Base-by-base conservation (phyloP, 2,797 vertebrate genomes). In the Cyprinodon diabolis region DNA sequence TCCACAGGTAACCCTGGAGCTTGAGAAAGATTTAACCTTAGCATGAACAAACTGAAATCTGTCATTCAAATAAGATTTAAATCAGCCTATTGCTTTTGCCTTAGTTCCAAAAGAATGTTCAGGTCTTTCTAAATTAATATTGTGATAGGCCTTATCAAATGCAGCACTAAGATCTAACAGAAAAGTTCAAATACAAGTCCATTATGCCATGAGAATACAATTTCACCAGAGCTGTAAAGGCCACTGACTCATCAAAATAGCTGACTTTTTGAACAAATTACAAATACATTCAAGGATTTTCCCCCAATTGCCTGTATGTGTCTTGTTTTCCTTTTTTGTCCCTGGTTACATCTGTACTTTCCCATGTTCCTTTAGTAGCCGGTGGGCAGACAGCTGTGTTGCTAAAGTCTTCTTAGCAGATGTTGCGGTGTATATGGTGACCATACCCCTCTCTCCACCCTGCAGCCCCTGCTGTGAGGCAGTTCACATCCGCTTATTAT, bases 381-480 rank as follows among this genome's bases (percentile, higher is more conserved):
- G 79, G 78, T 74, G 85, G 90, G 87, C 90, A 92, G 86, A 88
- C 91, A 91, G 90, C 89, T 91, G 90, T 80, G 86, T 90, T 86
- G 71, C 84, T 68, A 82, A 81, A 81, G 83, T 88, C 90, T 83
- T 79, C 82, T 82, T 84, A 86, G 77, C 88, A 90, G 79, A 90
- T 86, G 88, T 89, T 70, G 47, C 51, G 62, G 76, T 48, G 70
- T 76, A 81, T 71, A 77, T 73, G 72, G 73, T 76, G 74, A 77
- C 45, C 54, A 62, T 79, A 78, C 78, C 71, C 77, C 68, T 1
- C 57, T 67, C 79, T 86, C 77, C 83, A 63, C 88, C 88, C 86
- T 75, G 67, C 58, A 85, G 86, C 76, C 49, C 87, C 80, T 65
- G 84, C 81, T 90, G 85, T 86, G 84, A 84, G 84, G 84, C 86